A percentile compares a stretch with the other conserved stretches of the same genome.
These are phyloP conservation scores for Diorhabda elongata DNA, from an alignment of 1,140 invertebrate genomes.

Conservation along the genomic window DNA sequence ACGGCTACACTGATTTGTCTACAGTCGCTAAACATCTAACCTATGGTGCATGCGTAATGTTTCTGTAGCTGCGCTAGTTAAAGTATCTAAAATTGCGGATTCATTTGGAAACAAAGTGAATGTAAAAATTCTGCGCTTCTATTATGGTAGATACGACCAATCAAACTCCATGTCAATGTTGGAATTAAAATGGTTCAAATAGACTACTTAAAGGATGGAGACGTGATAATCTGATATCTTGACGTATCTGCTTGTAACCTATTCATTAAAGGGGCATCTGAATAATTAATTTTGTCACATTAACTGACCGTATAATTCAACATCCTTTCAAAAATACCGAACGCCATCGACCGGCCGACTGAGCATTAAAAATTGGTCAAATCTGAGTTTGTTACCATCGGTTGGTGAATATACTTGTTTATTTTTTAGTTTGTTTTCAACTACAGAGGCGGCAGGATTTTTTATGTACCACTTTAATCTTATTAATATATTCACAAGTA, in stretches of 20 bases:
- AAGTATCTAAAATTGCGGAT: too few relatives aligned
- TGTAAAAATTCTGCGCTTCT: too few relatives aligned
- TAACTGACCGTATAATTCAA: constrained; percentile 2
- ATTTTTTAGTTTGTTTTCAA: not conserved
- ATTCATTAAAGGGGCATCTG: not conserved
- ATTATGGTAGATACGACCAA: too few relatives aligned
- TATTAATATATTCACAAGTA: too few relatives aligned
- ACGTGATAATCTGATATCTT: not conserved
- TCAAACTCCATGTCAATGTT: not conserved
- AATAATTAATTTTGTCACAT: constrained; percentile 3
- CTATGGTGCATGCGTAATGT: too few relatives aligned
- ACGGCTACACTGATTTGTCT: too few relatives aligned
- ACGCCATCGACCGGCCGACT: not conserved
- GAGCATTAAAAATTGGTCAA: not conserved
- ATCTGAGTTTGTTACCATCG: not conserved
- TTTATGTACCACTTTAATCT: too few relatives aligned
- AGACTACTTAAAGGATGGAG: not conserved
- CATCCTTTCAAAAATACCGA: not conserved
- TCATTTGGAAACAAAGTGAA: too few relatives aligned
- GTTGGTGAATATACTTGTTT: constrained; percentile 2
- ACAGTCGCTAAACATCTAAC: too few relatives aligned
- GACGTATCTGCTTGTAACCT: not conserved
- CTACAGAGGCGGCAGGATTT: too few relatives aligned
- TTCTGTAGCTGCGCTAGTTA: too few relatives aligned
- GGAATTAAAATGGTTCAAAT: not conserved